Evolutionary conservation across 2,888 invertebrate genomes (phyloP).

Genomic region (Himalopsyche anomala): DNA sequence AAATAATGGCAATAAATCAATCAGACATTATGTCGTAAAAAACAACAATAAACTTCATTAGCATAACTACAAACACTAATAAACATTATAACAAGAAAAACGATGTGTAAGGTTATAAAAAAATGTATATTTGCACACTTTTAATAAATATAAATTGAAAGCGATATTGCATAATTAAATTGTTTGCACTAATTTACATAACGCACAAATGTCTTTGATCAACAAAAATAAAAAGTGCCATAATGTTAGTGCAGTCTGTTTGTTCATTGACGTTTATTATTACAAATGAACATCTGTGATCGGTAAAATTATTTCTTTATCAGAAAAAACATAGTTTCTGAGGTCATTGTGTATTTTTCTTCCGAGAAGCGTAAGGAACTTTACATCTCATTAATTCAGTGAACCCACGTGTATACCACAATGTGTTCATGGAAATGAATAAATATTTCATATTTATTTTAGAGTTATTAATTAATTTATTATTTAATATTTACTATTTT

Average conservation of each 20-base stretch:
- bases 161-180: constrained; percentile 5
- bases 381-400: too few relatives aligned
- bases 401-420: too few relatives aligned
- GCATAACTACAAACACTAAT: too few relatives aligned
- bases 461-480: neutral
- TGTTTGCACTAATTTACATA: constrained; percentile 7
- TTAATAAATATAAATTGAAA: neutral
- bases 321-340: constrained; percentile 27
- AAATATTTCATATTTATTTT: neutral
- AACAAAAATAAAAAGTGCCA: neutral
- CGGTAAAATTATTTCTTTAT: neutral
- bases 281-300: constrained; percentile 16
- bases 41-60: too few relatives aligned
- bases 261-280: neutral
- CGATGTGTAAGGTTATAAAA: too few relatives aligned
- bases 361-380: neutral
- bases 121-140: neutral
- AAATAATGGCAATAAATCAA: too few relatives aligned
- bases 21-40: too few relatives aligned
- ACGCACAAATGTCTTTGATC: neutral
- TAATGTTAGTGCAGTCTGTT: constrained; percentile 37
- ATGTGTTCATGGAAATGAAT: neutral
- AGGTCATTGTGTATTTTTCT: constrained; percentile 27
- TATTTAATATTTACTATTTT: neutral
- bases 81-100: too few relatives aligned